These are phyloP conservation scores for Pedetes capensis DNA, from an alignment of 2,113 vertebrate species.

Conservation along the genomic window DNA sequence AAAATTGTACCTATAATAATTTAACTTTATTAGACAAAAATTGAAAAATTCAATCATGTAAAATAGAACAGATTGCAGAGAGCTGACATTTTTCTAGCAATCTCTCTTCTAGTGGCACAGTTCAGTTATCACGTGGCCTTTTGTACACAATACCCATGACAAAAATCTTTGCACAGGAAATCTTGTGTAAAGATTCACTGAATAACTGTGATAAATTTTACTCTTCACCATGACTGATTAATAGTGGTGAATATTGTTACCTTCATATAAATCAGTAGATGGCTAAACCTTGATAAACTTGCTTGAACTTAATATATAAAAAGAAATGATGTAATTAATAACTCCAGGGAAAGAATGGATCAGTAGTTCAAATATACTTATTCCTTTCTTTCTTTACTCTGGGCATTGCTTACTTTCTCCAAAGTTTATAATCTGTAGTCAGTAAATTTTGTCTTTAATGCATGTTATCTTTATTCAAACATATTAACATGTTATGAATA, in stretches of 20 bases:
- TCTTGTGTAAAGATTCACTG: background rate
- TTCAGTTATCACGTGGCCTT: background rate
- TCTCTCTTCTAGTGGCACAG: background rate
- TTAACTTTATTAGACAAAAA: conserved; percentile 73
- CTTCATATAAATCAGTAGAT: background rate
- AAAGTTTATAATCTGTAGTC: conserved; percentile 29
- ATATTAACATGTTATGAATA: conserved; percentile 1
- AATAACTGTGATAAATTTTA: background rate
- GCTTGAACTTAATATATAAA: conserved; percentile 43
- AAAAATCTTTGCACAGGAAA: conserved; percentile 24
- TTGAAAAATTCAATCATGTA: conserved; percentile 66
- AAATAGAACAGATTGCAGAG: conserved; percentile 54
- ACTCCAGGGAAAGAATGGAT: conserved; percentile 36
- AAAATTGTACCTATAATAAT: conserved; percentile 74
- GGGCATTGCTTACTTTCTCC: background rate
- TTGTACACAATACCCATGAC: background rate
- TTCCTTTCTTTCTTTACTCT: conserved; percentile 43
- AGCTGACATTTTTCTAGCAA: conserved; percentile 46
- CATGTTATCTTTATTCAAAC: background rate
- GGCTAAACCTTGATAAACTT: conserved; percentile 47
- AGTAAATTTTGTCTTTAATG: conserved; percentile 33
- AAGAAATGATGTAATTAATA: conserved; percentile 52
- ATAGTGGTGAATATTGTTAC: background rate
- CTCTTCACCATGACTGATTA: background rate
- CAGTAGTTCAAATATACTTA: conserved; percentile 52